Conservation (phyloP, 2,113 vertebrate genomes). For the Sapajus apella region DNA sequence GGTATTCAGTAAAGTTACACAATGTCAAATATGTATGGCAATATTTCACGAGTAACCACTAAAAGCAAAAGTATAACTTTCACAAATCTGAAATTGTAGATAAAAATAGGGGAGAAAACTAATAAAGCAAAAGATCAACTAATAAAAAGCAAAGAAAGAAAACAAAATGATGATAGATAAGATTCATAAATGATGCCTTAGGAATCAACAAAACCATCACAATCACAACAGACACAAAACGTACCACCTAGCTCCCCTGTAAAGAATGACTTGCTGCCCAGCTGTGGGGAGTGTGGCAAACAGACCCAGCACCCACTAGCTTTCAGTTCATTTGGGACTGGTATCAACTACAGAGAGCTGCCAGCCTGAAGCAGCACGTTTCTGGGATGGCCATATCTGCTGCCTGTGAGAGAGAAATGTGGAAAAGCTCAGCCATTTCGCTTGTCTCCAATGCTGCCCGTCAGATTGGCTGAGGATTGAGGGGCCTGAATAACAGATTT, state of each 20-base stretch:
- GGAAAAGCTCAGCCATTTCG: too few relatives aligned
- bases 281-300: fast-evolving
- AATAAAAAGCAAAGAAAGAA: not conserved
- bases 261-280: too few relatives aligned
- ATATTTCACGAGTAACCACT: not conserved
- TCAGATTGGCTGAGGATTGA: too few relatives aligned
- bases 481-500: too few relatives aligned
- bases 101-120: not conserved
- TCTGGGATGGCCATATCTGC: not conserved
- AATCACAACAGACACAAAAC: not conserved
- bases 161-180: not conserved
- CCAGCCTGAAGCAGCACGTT: too few relatives aligned
- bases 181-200: not conserved
- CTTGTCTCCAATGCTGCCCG: fast-evolving
- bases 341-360: not conserved
- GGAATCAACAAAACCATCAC: too few relatives aligned
- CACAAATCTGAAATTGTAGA: not conserved
- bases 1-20: not conserved
- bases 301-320: fast-evolving
- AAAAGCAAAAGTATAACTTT: not conserved
- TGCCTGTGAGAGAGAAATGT: too few relatives aligned
- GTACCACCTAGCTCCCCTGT: too few relatives aligned
- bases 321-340: not conserved
- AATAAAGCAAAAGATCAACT: not conserved
- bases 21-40: not conserved